Percentiles rank a stretch among this genome's conserved stretches.
Evolutionary conservation across 2,797 vertebrate genomes (phyloP).

Genomic region (Mallotus villosus): DNA sequence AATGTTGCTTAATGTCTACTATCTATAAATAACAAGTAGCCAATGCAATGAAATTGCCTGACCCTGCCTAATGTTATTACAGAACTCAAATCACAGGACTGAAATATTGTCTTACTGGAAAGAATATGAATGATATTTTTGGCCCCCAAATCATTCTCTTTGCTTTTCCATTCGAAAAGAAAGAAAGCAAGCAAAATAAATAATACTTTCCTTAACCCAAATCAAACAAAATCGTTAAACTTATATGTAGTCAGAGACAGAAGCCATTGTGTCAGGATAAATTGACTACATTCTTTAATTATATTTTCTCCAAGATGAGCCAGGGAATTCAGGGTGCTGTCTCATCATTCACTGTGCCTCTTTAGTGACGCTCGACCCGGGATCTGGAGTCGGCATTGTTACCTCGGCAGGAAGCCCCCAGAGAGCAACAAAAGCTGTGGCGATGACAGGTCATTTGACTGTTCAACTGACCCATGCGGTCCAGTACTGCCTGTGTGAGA

Average conservation of each 20-base stretch:
- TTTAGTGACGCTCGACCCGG: slow-evolving; percentile 13
- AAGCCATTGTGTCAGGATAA: slow-evolving; percentile 20
- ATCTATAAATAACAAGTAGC: not conserved
- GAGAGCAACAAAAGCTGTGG: slow-evolving; percentile 17
- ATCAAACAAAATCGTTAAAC: slow-evolving; percentile 1
- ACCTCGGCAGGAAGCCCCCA: slow-evolving; percentile 23
- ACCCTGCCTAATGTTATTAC: slow-evolving; percentile 31
- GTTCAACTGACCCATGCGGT: slow-evolving; percentile 11
- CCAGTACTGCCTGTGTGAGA: not conserved
- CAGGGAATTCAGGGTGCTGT: slow-evolving; percentile 21
- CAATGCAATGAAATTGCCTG: not conserved
- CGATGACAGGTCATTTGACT: slow-evolving; percentile 23
- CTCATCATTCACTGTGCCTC: slow-evolving; percentile 44
- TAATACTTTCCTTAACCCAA: slow-evolving; percentile 23
- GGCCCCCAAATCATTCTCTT: slow-evolving; percentile 16
- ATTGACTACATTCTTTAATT: slow-evolving; percentile 34
- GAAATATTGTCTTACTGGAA: slow-evolving; percentile 26
- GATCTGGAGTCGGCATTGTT: slow-evolving; percentile 41
- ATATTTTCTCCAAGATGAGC: slow-evolving; percentile 30
- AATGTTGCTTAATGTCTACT: not conserved
- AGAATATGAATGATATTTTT: slow-evolving; percentile 27
- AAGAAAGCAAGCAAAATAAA: slow-evolving; percentile 37
- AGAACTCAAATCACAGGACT: slow-evolving; percentile 32
- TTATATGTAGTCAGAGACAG: slow-evolving; percentile 3
- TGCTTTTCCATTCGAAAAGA: not conserved